phyloP scores from a whole-genome alignment of 2,888 invertebrate genomes.

The Tenthredo scrophulariae region DNA sequence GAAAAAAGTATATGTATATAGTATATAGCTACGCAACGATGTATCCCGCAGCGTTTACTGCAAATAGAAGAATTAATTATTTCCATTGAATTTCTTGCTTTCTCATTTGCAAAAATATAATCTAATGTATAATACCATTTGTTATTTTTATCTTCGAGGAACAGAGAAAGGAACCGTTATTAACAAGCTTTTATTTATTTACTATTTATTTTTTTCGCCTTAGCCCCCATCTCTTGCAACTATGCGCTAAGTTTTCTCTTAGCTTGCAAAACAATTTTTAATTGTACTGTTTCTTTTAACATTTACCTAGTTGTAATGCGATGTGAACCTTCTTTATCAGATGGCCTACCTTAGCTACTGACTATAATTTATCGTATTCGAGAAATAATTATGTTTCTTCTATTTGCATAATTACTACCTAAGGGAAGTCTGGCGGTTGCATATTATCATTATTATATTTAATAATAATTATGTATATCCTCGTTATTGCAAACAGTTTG shows the following conservation, averaged over 20 bases:
- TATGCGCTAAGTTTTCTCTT: background rate
- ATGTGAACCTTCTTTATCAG: background rate
- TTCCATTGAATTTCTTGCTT: constrained; percentile 1
- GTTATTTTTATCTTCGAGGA: constrained; percentile 52
- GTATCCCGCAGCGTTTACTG: constrained; percentile 29
- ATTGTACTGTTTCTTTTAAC: background rate
- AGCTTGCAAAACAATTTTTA: constrained; percentile 11
- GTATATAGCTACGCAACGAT: background rate
- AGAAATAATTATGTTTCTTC: constrained; percentile 61
- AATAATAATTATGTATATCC: constrained; percentile 12
- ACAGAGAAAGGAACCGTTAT: constrained; percentile 41
- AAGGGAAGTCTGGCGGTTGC: constrained; percentile 61
- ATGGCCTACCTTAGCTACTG: background rate
- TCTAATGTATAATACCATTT: constrained; percentile 60
- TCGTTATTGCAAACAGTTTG: constrained; percentile 45
- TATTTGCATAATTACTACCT: constrained; percentile 59
- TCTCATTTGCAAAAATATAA: constrained; percentile 70
- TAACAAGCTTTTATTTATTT: constrained; percentile 2
- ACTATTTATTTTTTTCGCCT: background rate
- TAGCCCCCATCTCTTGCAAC: constrained; percentile 40
- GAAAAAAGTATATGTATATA: background rate
- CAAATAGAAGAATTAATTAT: constrained; percentile 34
- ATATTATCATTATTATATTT: constrained; percentile 55
- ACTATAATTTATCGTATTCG: background rate
- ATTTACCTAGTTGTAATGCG: background rate